Evolutionary conservation across 2,888 invertebrate genomes (phyloP).

Genomic region (Parnassius smintheus): DNA sequence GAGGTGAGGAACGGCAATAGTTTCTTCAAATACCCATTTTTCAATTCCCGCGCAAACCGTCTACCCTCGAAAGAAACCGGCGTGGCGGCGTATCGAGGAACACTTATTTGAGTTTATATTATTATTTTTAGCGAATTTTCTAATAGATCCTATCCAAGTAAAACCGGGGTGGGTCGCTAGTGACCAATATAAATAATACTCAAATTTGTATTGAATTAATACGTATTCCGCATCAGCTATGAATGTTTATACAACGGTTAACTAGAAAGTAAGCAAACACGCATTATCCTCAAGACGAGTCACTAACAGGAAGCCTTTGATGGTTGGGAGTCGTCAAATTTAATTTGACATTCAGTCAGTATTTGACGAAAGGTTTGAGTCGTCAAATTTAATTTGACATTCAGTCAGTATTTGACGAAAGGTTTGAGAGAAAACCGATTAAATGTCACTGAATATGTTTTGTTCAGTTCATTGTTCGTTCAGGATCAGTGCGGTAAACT

Average conservation of each 20-base stretch:
- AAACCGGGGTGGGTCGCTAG: too few relatives aligned
- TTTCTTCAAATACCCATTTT: too few relatives aligned
- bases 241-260: conserved; percentile 12
- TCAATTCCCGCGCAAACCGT: too few relatives aligned
- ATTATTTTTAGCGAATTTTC: too few relatives aligned
- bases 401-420: conserved; percentile 3
- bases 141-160: too few relatives aligned
- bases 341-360: conserved; percentile 5
- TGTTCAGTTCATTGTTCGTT: too few relatives aligned
- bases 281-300: conserved; percentile 15
- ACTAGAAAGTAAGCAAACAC: conserved; percentile 16
- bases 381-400: conserved; percentile 1
- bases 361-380: conserved; percentile 2
- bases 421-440: conserved; percentile 4
- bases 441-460: conserved; percentile 2
- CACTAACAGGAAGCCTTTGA: conserved; percentile 17
- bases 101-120: too few relatives aligned
- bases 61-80: too few relatives aligned
- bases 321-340: neutral
- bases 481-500: conserved; percentile 3
- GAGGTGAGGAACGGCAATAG: too few relatives aligned
- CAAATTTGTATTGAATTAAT: too few relatives aligned
- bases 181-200: too few relatives aligned
- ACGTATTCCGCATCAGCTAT: neutral
- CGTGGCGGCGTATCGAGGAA: too few relatives aligned